Evolutionary conservation across 1,140 invertebrate genomes (phyloP).

Genomic region (Megalopta genalis): DNA sequence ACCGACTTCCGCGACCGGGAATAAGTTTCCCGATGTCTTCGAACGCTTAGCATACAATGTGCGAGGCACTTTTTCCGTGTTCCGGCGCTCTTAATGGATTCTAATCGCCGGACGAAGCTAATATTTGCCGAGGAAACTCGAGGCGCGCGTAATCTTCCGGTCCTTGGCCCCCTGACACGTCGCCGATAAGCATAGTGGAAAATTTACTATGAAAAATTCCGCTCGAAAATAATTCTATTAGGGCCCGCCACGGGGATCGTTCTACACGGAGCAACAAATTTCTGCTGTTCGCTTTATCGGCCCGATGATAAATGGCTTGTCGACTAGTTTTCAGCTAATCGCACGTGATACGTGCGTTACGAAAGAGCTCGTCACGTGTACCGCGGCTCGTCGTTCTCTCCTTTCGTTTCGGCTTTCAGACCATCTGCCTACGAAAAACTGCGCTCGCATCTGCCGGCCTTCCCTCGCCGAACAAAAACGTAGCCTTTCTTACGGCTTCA

Average conservation of each 20-base stretch:
- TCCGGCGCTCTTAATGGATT: background rate
- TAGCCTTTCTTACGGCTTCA: no score
- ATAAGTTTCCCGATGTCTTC: background rate
- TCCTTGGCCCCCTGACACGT: conserved; percentile 16
- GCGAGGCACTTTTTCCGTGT: background rate
- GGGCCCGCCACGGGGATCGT: background rate
- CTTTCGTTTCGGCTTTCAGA: background rate
- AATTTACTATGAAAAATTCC: background rate
- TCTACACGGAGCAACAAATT: background rate
- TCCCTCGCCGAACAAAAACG: no score
- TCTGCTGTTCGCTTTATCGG: background rate
- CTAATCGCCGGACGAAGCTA: background rate
- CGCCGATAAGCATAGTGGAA: conserved; percentile 23
- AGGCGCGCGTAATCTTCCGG: conserved; percentile 1
- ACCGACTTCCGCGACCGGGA: no score
- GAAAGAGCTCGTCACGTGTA: background rate
- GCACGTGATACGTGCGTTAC: background rate
- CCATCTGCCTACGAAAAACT: background rate
- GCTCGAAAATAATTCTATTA: background rate
- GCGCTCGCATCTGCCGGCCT: no score
- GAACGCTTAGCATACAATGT: background rate
- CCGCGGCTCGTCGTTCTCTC: background rate
- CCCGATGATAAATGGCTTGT: conserved; percentile 1
- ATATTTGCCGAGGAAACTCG: conserved; percentile 2
- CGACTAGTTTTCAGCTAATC: conserved; percentile 8